Evolutionary conservation across 2,888 invertebrate species (phyloP).

Genomic region (Caenorhabditis uteleia): DNA sequence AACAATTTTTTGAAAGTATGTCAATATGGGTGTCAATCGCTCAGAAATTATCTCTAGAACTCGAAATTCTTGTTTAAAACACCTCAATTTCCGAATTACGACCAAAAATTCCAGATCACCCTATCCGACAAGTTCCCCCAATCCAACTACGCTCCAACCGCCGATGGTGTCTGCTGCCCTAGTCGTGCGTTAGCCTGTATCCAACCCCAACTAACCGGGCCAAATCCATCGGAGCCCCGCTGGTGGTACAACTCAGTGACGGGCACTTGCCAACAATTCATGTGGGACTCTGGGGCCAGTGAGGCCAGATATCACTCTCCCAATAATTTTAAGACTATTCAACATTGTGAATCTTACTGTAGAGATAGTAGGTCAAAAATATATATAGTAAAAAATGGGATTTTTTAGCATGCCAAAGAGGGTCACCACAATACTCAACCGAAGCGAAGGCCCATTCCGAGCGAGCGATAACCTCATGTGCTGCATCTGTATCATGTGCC

Average conservation of each 20-base stretch:
- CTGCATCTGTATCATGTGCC: slow-evolving; percentile 45
- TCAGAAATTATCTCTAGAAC: too few relatives aligned
- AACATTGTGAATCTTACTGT: slow-evolving; percentile 58
- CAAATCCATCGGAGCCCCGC: slow-evolving; percentile 54
- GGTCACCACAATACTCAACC: slow-evolving; percentile 55
- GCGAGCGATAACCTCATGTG: slow-evolving; percentile 52
- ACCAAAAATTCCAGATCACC: slow-evolving; percentile 35
- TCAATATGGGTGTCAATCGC: not conserved
- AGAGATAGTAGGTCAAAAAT: slow-evolving; percentile 44
- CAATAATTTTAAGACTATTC: slow-evolving; percentile 58
- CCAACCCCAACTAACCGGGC: slow-evolving; percentile 55
- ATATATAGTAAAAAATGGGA: not conserved
- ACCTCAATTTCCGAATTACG: not conserved
- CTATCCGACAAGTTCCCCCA: slow-evolving; percentile 53
- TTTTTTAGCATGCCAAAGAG: slow-evolving; percentile 52
- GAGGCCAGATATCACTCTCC: slow-evolving; percentile 55
- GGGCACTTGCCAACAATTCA: slow-evolving; percentile 59
- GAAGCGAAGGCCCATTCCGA: slow-evolving; percentile 48
- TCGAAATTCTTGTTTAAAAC: not conserved
- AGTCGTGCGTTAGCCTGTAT: slow-evolving; percentile 55
- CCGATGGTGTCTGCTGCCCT: slow-evolving; percentile 57
- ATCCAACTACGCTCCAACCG: slow-evolving; percentile 50
- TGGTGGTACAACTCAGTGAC: slow-evolving; percentile 57
- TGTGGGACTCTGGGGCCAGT: slow-evolving; percentile 56
- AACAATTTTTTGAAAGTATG: not conserved